A percentile compares a stretch with the other conserved stretches of the same genome.
Conservation (phyloP, 2,888 invertebrate genomes). For the Ypsolopha sequella region DNA sequence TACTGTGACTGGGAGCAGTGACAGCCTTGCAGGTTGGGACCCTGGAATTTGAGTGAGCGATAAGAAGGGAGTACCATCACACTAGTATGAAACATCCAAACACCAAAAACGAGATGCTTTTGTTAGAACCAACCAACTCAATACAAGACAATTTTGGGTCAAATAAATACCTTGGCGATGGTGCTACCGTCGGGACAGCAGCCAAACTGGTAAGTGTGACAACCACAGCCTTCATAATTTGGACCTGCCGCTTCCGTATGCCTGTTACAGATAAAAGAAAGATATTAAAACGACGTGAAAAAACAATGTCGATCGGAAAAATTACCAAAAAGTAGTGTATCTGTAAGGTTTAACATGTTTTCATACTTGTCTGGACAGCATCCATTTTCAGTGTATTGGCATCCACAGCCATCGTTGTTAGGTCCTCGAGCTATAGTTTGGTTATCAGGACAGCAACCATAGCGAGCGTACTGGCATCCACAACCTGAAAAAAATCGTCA, state of each 20-base stretch:
- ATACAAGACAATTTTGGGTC: no score
- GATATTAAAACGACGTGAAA: no score
- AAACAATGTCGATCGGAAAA: no score
- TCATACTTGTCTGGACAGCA: constrained; percentile 85
- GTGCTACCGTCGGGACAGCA: constrained; percentile 90
- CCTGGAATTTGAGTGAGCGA: constrained; percentile 26
- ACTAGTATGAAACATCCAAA: no score
- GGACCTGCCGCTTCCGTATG: constrained; percentile 82
- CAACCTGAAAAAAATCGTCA: constrained; percentile 68
- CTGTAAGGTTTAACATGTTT: not conserved
- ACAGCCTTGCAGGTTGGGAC: constrained; percentile 75
- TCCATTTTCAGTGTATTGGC: constrained; percentile 78
- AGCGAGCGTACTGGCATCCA: constrained; percentile 80
- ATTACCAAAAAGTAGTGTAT: no score
- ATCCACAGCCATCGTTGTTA: constrained; percentile 85
- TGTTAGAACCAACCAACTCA: no score
- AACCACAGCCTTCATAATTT: constrained; percentile 85
- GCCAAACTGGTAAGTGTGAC: constrained; percentile 89
- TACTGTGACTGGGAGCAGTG: constrained; percentile 80
- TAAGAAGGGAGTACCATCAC: no score
- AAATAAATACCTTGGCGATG: constrained; percentile 59
- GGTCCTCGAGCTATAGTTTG: constrained; percentile 83
- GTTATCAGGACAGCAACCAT: constrained; percentile 91
- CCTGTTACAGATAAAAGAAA: constrained; percentile 19
- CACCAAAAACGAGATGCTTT: no score